Percentiles rank a stretch among this genome's conserved stretches.
These are phyloP conservation scores for Merodon equestris DNA, from an alignment of 2,888 invertebrate species.

Conservation along the genomic window DNA sequence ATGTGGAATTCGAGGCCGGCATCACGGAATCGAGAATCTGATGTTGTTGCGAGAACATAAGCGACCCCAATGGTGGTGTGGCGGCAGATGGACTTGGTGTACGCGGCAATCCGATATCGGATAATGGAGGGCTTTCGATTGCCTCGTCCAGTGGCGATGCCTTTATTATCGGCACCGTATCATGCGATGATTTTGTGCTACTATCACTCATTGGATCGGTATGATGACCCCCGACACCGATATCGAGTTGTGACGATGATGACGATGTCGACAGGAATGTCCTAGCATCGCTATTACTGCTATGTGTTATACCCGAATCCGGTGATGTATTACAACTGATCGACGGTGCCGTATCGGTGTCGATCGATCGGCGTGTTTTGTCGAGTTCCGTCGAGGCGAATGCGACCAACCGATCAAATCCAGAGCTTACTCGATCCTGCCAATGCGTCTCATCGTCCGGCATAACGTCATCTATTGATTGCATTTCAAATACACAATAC, in stretches of 20 bases:
- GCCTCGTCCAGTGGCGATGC: constrained; percentile 77
- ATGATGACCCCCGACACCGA: constrained; percentile 72
- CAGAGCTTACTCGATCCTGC: constrained; percentile 95
- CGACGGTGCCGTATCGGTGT: constrained; percentile 82
- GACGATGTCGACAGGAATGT: constrained; percentile 79
- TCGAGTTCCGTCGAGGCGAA: constrained; percentile 95
- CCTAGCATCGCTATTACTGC: constrained; percentile 79
- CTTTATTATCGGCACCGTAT: constrained; percentile 78
- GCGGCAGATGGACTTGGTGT: constrained; percentile 78
- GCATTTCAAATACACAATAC: constrained; percentile 62
- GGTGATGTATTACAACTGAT: constrained; percentile 90
- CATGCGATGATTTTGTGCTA: constrained; percentile 73
- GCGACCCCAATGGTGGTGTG: constrained; percentile 74
- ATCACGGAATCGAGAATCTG: not conserved
- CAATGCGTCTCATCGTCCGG: constrained; percentile 91
- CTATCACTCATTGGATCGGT: constrained; percentile 74
- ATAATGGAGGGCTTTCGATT: constrained; percentile 80
- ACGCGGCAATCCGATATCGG: constrained; percentile 78
- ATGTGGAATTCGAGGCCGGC: constrained; percentile 24
- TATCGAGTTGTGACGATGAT: constrained; percentile 78
- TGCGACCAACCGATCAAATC: constrained; percentile 95
- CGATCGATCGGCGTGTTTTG: constrained; percentile 89
- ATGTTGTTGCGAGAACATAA: constrained; percentile 36
- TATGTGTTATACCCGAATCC: constrained; percentile 91
- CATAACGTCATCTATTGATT: constrained; percentile 76